Evolutionary conservation across 2,113 vertebrate species (phyloP).

Genomic region (Etheostoma cragini): DNA sequence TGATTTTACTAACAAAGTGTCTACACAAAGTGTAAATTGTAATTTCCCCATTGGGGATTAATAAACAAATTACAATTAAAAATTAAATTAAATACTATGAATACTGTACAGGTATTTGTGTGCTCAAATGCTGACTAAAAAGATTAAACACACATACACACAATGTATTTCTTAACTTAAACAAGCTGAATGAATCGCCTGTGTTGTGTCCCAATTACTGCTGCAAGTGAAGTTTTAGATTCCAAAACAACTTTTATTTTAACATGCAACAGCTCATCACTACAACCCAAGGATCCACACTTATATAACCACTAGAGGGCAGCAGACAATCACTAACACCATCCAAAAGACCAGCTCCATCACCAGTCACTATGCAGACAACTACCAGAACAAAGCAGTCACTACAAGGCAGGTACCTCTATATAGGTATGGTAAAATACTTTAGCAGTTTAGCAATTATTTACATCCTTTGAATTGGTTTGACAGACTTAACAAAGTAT

Average conservation of each 20-base stretch:
- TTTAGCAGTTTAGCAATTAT: neutral
- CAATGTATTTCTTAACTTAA: neutral
- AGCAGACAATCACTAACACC: slow-evolving; percentile 43
- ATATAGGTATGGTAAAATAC: neutral
- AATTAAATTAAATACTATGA: too few species aligned
- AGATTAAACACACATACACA: neutral
- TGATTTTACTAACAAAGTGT: too few species aligned
- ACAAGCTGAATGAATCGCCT: slow-evolving; percentile 30
- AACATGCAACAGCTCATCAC: neutral
- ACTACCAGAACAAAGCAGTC: neutral
- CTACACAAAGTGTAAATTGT: too few species aligned
- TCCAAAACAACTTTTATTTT: neutral
- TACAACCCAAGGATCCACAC: neutral
- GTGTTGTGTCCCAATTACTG: slow-evolving; percentile 4
- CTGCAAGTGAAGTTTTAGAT: slow-evolving; percentile 2
- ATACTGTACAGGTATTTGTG: neutral
- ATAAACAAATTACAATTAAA: too few species aligned
- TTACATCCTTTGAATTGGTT: neutral
- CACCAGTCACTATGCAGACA: neutral
- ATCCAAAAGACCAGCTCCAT: neutral
- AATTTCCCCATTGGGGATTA: too few species aligned
- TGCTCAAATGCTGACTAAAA: slow-evolving; percentile 1
- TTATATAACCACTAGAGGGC: slow-evolving; percentile 63
- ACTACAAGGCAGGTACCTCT: neutral
- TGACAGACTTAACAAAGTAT: neutral